Base-by-base conservation (phyloP, 2,797 vertebrate genomes). In the Enteromius unitaeniatus region DNA sequence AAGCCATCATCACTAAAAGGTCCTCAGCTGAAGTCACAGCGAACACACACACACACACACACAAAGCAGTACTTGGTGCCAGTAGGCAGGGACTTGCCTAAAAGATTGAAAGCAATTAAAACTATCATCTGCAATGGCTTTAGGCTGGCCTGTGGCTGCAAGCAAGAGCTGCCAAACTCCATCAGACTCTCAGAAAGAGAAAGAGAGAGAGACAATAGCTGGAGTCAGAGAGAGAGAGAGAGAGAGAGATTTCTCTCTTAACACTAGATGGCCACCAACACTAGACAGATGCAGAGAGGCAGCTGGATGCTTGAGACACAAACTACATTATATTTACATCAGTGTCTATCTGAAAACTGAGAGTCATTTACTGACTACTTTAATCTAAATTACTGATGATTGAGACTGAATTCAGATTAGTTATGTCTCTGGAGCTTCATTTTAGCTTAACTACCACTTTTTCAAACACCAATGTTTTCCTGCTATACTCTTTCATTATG, bases 71-170 rank as follows among this genome's bases (percentile, higher is more conserved):
- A 92, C 92, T 93, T 90, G 91, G 91, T 64, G 93, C 94, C 94
- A 94, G 89, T 94, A 94, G 95, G 94, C 93, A 96, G 88, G 89
- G 94, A 94, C 95, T 95, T 93, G 96, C 95, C 96, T 96, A 96
- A 97, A 94, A 96, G 96, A 97, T 96, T 96, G 97, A 98, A 97
- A 97, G 97, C 97, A 98, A 98, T 99, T 99, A 99, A 98, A 98
- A 97, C 95, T 97, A 97, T 97, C 97, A 96, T 95, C 97, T 96
- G 96, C 90, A 96, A 95, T 97, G 91, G 97, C 97, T 97, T 93
- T 94, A 89, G 97, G 97, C 97, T 91, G 95, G 96, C 97, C 96
- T 90, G 93, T 92, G 97, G 97, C 97, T 92, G 95, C 94, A 89
- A 93, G 93, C 93, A 95, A 95, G 95, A 97, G 92, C 97, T 98